Conservation (phyloP, 2,888 invertebrate genomes). For the Mythimna loreyi region DNA sequence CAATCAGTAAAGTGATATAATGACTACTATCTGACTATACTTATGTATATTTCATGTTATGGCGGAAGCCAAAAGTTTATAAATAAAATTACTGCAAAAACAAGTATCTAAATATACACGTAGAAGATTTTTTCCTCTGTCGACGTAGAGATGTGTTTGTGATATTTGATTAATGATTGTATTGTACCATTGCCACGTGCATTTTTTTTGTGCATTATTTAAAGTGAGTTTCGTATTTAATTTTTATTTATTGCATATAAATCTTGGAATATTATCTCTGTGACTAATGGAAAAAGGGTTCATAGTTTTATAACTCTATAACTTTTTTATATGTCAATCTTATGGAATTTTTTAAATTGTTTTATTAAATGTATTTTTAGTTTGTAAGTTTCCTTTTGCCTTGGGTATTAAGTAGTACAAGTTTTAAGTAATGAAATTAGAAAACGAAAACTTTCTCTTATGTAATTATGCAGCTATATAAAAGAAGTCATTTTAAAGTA, state of each 20-base stretch:
- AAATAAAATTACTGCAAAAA: constrained; percentile 46
- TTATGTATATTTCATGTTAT: constrained; percentile 9
- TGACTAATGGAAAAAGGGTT: not conserved
- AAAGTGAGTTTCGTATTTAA: not conserved
- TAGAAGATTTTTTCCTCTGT: not conserved
- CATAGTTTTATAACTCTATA: no score
- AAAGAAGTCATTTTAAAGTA: constrained; percentile 3
- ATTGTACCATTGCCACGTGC: not conserved
- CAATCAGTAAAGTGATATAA: constrained; percentile 13
- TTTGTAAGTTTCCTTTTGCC: no score
- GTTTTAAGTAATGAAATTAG: no score
- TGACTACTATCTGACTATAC: constrained; percentile 16
- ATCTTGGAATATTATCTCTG: not conserved
- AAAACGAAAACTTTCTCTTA: no score
- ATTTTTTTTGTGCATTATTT: no score
- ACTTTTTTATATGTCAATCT: no score
- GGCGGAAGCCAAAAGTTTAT: constrained; percentile 37
- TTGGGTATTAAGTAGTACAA: no score
- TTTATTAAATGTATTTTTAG: no score
- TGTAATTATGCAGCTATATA: not conserved
- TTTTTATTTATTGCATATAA: not conserved
- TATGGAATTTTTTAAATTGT: no score
- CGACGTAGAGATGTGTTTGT: not conserved
- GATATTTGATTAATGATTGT: not conserved
- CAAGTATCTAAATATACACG: not conserved